Conservation (phyloP, 2,797 vertebrate genomes). For the Hafferia zeledoni region DNA sequence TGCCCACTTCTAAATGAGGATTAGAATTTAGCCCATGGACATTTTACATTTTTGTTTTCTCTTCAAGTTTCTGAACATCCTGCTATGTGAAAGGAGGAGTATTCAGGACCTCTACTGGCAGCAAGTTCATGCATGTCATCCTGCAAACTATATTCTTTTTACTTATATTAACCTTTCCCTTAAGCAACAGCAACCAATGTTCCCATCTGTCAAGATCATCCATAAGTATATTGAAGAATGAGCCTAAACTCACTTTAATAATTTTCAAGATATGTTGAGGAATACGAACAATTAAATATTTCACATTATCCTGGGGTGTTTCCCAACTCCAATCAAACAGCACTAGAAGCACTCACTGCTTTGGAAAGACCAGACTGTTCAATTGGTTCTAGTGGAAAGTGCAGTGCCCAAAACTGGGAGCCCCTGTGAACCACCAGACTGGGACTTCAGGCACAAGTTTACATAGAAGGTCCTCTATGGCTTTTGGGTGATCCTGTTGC, state of each 20-base stretch:
- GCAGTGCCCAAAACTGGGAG: background rate
- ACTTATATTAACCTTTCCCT: slow-evolving; percentile 29
- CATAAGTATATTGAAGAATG: background rate
- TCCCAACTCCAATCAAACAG: background rate
- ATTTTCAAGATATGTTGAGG: background rate
- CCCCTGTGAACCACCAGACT: background rate
- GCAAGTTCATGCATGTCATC: background rate
- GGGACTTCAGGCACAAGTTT: background rate
- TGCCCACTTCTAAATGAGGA: background rate
- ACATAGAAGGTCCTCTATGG: background rate
- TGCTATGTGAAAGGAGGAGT: background rate
- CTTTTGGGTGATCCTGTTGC: background rate
- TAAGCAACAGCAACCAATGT: slow-evolving; percentile 28
- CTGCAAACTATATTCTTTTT: background rate
- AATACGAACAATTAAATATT: slow-evolving; percentile 38
- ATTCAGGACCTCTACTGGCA: slow-evolving; percentile 58
- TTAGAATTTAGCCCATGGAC: background rate
- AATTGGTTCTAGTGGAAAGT: background rate
- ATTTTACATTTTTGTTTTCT: background rate
- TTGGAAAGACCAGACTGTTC: background rate
- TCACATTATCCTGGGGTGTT: background rate
- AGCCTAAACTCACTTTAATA: slow-evolving; percentile 41
- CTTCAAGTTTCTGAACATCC: background rate
- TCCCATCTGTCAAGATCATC: slow-evolving; percentile 32
- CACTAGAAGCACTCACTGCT: background rate